Evolutionary conservation across 2,113 vertebrate genomes (phyloP).

Genomic region (Cochlearius cochlearius): DNA sequence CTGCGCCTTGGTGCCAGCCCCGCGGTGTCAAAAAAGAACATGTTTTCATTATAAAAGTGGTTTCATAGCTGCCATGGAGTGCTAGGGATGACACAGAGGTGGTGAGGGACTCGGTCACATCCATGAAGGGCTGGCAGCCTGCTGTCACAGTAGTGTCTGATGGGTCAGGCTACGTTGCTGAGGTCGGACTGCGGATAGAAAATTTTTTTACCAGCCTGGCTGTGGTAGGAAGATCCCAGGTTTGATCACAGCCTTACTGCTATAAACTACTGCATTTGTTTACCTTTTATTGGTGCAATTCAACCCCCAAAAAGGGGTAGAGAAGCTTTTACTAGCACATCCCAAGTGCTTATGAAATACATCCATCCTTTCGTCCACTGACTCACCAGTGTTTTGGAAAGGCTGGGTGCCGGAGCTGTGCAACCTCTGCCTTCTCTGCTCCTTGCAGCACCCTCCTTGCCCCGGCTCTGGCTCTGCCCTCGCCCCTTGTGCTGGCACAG

Average conservation of each 20-base stretch:
- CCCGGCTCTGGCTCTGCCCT: not conserved
- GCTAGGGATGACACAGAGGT: not conserved
- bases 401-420: not conserved
- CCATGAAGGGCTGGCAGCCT: not conserved
- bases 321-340: not conserved
- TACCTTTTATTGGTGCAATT: not conserved
- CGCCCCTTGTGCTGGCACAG: fast-evolving
- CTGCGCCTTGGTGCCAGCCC: not conserved
- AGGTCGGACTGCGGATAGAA: not conserved
- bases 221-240: not conserved
- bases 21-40: not conserved
- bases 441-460: not conserved
- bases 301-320: not conserved
- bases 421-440: not conserved
- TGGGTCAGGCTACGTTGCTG: not conserved
- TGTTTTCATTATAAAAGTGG: not conserved
- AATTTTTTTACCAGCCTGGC: not conserved
- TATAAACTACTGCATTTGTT: not conserved
- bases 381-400: not conserved
- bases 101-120: fast-evolving
- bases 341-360: not conserved
- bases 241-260: not conserved
- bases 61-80: not conserved
- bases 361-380: fast-evolving
- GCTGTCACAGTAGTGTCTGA: not conserved